Evolutionary conservation across 1,140 invertebrate genomes (phyloP).

Genomic region (Caenorhabditis brenneri): DNA sequence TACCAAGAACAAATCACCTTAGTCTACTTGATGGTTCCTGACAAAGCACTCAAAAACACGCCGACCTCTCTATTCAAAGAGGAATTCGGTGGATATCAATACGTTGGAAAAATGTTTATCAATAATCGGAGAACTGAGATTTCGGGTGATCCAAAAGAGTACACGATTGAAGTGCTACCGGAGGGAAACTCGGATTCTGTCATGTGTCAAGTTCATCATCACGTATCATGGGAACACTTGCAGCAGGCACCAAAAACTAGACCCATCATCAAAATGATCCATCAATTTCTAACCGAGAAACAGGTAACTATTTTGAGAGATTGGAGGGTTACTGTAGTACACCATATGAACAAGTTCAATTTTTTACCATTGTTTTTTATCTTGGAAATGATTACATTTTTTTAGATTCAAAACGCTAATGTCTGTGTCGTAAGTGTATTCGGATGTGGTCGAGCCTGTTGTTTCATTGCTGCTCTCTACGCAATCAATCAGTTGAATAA

Average conservation of each 20-base stretch:
- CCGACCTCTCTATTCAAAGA: conserved; percentile 8
- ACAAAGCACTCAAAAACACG: background rate
- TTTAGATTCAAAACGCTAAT: background rate
- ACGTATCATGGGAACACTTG: background rate
- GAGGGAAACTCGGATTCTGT: conserved; percentile 14
- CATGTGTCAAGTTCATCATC: conserved; percentile 19
- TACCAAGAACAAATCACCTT: conserved; percentile 31
- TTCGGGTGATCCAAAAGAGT: conserved; percentile 24
- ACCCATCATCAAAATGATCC: conserved; percentile 29
- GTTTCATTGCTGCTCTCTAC: conserved; percentile 9
- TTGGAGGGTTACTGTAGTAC: background rate
- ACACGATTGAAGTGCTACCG: conserved; percentile 15
- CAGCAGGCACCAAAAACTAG: conserved; percentile 15
- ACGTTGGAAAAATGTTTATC: conserved; percentile 20
- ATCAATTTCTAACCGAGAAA: conserved; percentile 6
- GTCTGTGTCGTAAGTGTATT: conserved; percentile 3
- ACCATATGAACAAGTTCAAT: no score
- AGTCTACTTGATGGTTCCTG: background rate
- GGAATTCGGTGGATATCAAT: background rate
- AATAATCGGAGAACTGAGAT: background rate
- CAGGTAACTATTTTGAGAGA: no score
- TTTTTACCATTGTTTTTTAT: no score
- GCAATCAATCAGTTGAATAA: conserved; percentile 24
- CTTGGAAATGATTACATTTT: no score
- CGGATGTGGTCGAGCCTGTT: conserved; percentile 5